Evolutionary conservation across 2,113 vertebrate genomes (phyloP).

Genomic region (Lethenteron reissneri): DNA sequence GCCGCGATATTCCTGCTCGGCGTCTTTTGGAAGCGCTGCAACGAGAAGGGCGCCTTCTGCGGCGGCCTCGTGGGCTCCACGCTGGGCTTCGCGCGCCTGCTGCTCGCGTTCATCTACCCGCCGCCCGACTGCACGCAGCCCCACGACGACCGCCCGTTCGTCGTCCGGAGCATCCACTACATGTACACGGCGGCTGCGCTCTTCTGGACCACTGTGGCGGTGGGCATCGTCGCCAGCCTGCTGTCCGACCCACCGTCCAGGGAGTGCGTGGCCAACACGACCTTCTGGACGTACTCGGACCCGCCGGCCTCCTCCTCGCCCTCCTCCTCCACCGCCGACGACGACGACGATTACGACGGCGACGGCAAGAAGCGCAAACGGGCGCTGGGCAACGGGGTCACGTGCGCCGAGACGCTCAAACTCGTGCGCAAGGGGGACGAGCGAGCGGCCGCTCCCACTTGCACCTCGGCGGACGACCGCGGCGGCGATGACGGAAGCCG

Average conservation of each 20-base stretch:
- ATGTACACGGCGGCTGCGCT: slow-evolving; percentile 76
- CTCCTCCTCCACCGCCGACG: no score
- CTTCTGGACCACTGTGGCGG: slow-evolving; percentile 68
- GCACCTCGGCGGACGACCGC: slow-evolving; percentile 40
- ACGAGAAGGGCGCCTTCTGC: slow-evolving; percentile 79
- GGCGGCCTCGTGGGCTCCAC: slow-evolving; percentile 68
- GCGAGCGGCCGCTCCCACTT: slow-evolving; percentile 35
- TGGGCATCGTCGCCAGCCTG: slow-evolving; percentile 59
- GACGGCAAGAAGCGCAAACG: slow-evolving; percentile 18
- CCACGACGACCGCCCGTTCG: slow-evolving; percentile 42
- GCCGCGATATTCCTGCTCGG: slow-evolving; percentile 79
- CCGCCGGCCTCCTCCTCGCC: no score
- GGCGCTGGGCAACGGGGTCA: slow-evolving; percentile 30
- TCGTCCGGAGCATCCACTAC: slow-evolving; percentile 62
- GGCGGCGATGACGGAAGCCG: slow-evolving; percentile 15
- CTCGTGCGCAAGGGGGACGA: slow-evolving; percentile 21
- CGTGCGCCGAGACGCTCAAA: slow-evolving; percentile 28
- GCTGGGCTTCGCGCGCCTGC: slow-evolving; percentile 42
- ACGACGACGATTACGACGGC: slow-evolving; percentile 4
- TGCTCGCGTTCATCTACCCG: slow-evolving; percentile 64
- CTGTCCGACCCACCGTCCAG: slow-evolving; percentile 52
- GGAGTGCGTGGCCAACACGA: slow-evolving; percentile 49
- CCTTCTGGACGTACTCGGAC: slow-evolving; percentile 49
- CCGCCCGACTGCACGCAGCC: slow-evolving; percentile 60
- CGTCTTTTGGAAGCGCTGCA: slow-evolving; percentile 83